Evolutionary conservation across 2,113 vertebrate genomes (phyloP), one percentile per base, ranked within the genome.

Genomic region (Nipponia nippon): DNA sequence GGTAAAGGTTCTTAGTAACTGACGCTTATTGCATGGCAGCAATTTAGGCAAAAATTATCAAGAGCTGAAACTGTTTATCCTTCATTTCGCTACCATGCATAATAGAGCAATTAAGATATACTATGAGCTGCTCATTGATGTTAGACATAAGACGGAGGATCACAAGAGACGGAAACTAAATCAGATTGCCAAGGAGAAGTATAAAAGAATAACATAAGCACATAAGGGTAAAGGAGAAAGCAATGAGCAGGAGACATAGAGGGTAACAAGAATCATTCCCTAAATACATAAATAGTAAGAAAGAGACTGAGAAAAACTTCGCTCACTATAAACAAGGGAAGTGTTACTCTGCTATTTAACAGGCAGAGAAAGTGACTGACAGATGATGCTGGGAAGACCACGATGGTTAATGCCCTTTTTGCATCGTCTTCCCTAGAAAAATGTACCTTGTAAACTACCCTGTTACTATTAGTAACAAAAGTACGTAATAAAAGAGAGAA

Each of bases 1-100:
- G 34, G 47, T 23, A 65, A 85, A 80, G 32, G 22, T 58, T 89
- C 16, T 21, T 50, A 56, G 56, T 30, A 67, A 95, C 71, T 67
- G 79, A 73, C 38, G 70, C 17, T 52, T 40, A 30, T 3, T 83
- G 55, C 50, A 83, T 13, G 2, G 66, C 47, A 95, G 40, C 30
- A 93, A 83, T 90, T 93, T 38, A 66, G 63, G n/a, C 63, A 93
- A 94, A 91, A 93, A 77, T 56, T 76, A 66, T 52, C 70, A 85
- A 62, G 49, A 88, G 55, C 30, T 81, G 79, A 73, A 92, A 44
- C 40, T 83, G 88, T 94, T 96, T 95, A 71, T 62, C 63, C 32
- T 91, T 77, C 25, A 25, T 80, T 90, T 75, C 90, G 18, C 72
- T 81, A 47, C 59, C 44, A 34, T 59, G 56, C 47, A 40, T 93